Evolutionary conservation across 2,797 vertebrate species (phyloP), one percentile per base, ranked within the genome.

Genomic region (Etheostoma nigrum): DNA sequence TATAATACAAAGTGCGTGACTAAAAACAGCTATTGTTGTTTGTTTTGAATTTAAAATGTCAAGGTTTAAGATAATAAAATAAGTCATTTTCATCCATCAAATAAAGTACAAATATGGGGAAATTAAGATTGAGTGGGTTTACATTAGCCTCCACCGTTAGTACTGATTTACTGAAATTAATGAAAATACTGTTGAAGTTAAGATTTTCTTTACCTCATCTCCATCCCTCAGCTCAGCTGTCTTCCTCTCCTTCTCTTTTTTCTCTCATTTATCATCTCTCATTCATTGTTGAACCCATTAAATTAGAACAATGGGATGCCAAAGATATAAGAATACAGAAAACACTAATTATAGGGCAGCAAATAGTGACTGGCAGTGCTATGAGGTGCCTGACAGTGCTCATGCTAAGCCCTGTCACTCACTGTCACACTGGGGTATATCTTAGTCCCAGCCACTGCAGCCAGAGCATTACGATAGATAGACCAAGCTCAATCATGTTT

Each of bases 391-490:
- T 89, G 83, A 88, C 90, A 86, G 80, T 16, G 72, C 62, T 86
- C 78, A 92, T 91, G 85, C 79, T 82, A 84, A 86, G 78, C 76
- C 79, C 86, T 72, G 89, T 81, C 90, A 93, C 83, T 93, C 91
- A 91, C 82, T 91, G 89, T 91, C 87, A 84, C 14, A 40, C 62
- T 45, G 78, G 36, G 62, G 33, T 74, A 61, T 85, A 80, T 86
- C 81, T 86, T 42, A 63, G 49, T 75, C 68, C 80, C 74, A 67
- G 57, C 74, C 47, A 55, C 59, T 36, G 75, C 59, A 65, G 82
- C 65, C 73, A 65, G 63, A 66, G 61, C 27, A 68, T 75, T 62
- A 69, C 82, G 76, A 87, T 83, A 84, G 76, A 88, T 83, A 86
- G 74, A 75, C 67, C 61, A 66, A 40, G 67, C 83, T 84, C 65